A percentile compares a stretch with the other conserved stretches of the same genome.
Conservation (phyloP, 2,113 vertebrate genomes). For the Ammodytes marinus region DNA sequence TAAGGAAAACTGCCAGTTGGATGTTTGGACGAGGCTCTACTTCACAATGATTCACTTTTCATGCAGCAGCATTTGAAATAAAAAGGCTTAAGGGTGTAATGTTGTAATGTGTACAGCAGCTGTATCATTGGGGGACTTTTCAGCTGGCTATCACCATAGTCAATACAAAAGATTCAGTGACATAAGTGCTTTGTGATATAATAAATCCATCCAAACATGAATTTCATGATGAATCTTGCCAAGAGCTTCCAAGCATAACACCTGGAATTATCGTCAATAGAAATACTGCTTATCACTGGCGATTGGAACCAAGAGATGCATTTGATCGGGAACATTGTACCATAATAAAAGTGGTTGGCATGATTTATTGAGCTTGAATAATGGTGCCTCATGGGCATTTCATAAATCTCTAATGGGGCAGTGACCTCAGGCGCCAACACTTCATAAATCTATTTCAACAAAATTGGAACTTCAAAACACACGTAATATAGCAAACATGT, state of each 20-base stretch:
- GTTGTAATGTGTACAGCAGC: constrained; percentile 52
- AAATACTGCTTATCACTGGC: constrained; percentile 32
- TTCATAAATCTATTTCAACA: constrained; percentile 83
- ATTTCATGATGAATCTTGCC: constrained; percentile 26
- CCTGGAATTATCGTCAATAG: constrained; percentile 45
- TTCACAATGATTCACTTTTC: constrained; percentile 44
- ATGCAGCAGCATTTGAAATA: constrained; percentile 52
- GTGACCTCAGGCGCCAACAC: constrained; percentile 82
- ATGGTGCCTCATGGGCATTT: constrained; percentile 77
- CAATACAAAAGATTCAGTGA: constrained; percentile 22
- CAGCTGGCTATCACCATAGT: constrained; percentile 33
- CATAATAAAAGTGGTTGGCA: constrained; percentile 72
- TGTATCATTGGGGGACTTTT: constrained; percentile 64
- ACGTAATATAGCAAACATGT: constrained; percentile 66
- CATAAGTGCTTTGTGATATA: constrained; percentile 46
- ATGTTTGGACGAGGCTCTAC: constrained; percentile 54
- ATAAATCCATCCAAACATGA: constrained; percentile 32
- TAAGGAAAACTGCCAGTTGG: constrained; percentile 54
- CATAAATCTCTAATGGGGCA: constrained; percentile 83
- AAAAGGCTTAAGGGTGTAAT: constrained; percentile 38
- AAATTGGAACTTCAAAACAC: constrained; percentile 78
- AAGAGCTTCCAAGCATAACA: constrained; percentile 31
- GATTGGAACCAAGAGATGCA: constrained; percentile 61
- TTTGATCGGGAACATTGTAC: constrained; percentile 71
- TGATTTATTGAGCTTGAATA: constrained; percentile 81